Conservation (phyloP, 2,797 vertebrate species). For the Nannoperca australis region DNA sequence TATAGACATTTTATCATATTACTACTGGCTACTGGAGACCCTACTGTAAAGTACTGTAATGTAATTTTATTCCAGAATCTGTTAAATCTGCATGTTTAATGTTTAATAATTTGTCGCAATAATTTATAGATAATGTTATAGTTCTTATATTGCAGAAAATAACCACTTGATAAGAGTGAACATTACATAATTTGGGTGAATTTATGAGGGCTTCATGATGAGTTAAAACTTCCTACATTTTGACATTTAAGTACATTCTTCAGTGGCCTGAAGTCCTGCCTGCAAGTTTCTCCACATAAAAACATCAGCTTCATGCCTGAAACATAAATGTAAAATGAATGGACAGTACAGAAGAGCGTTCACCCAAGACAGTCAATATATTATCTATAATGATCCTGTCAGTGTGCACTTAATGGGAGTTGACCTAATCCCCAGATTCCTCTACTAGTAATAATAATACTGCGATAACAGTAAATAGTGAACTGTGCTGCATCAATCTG, state of each 20-base stretch:
- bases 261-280: neutral
- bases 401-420: slow-evolving; percentile 22
- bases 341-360: neutral
- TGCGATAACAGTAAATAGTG: slow-evolving; percentile 34
- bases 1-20: too few species aligned
- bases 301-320: slow-evolving; percentile 1
- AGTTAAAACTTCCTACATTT: neutral
- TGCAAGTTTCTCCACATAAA: neutral
- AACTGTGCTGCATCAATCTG: slow-evolving; percentile 32
- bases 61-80: neutral
- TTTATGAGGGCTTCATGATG: neutral
- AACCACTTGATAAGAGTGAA: neutral
- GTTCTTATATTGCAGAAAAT: neutral
- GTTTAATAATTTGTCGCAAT: neutral
- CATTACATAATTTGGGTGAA: neutral
- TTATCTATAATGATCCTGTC: slow-evolving; percentile 17
- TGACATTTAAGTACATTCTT: neutral
- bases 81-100: neutral
- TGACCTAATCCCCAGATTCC: slow-evolving; percentile 19
- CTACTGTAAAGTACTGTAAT: neutral
- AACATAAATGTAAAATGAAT: slow-evolving; percentile 9
- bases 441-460: slow-evolving; percentile 6
- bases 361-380: neutral
- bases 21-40: too few species aligned
- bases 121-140: neutral